phyloP scores from a whole-genome alignment of 2,797 vertebrate genomes.

The Distichodus sexfasciatus region DNA sequence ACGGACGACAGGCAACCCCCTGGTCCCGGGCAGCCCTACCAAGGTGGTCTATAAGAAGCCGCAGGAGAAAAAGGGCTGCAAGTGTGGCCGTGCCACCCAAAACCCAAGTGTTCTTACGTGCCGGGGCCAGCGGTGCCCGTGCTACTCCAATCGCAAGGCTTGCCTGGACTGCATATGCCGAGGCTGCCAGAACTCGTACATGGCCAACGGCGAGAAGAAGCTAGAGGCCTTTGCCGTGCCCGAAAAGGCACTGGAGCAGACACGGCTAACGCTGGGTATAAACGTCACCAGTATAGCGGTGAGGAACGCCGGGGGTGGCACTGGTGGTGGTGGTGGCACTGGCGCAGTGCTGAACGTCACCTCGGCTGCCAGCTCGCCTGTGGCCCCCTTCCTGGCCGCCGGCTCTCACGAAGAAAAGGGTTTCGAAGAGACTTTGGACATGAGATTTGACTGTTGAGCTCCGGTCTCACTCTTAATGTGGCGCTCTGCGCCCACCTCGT shows the following conservation, averaged over 20 bases:
- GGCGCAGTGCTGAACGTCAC: conserved; percentile 88
- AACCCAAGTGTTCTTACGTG: conserved; percentile 99
- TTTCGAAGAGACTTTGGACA: conserved; percentile 95
- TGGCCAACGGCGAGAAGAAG: conserved; percentile 99
- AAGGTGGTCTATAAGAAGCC: conserved; percentile 98
- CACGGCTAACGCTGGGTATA: conserved; percentile 97
- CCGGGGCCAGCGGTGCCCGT: conserved; percentile 97
- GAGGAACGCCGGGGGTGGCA: conserved; percentile 77
- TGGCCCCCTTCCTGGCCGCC: conserved; percentile 89
- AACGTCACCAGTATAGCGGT: conserved; percentile 95
- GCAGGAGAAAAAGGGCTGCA: conserved; percentile 98
- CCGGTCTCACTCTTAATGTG: conserved; percentile 57
- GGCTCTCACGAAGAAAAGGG: conserved; percentile 92
- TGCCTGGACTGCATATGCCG: conserved; percentile 99
- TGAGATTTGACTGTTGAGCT: conserved; percentile 96
- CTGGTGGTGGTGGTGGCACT: conserved; percentile 72
- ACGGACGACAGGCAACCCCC: conserved; percentile 81
- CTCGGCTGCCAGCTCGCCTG: conserved; percentile 86
- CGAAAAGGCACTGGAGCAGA: conserved; percentile 98
- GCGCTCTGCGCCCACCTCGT: conserved; percentile 43
- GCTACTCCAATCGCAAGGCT: conserved; percentile 99
- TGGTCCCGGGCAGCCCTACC: conserved; percentile 86
- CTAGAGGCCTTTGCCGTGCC: conserved; percentile 98
- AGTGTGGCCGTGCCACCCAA: conserved; percentile 98
- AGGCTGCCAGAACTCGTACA: conserved; percentile 99